Evolutionary conservation across 2,797 vertebrate species (phyloP).

Genomic region (Anguilla pacifica): DNA sequence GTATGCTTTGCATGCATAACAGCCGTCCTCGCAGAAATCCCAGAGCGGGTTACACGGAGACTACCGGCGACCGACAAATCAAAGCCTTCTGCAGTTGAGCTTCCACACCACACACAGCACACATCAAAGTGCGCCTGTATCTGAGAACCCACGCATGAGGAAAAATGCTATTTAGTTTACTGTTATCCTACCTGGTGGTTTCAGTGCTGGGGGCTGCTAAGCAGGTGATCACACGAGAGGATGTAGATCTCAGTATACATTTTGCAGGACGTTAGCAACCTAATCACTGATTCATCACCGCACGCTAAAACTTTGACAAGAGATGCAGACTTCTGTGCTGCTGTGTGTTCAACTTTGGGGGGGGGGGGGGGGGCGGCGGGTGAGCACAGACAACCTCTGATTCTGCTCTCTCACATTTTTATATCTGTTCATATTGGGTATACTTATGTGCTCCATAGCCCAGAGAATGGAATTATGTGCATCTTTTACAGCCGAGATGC

Average conservation of each 20-base stretch:
- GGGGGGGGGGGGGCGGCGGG: neutral
- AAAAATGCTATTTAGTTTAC: neutral
- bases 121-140: conserved; percentile 30
- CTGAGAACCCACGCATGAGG: neutral
- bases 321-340: neutral
- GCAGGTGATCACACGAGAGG: neutral
- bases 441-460: neutral
- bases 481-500: neutral
- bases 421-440: neutral
- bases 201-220: neutral
- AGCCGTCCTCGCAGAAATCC: neutral
- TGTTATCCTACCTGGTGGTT: neutral
- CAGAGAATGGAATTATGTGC: neutral
- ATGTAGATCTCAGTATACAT: neutral
- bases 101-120: conserved; percentile 26
- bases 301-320: neutral
- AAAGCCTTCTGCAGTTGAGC: conserved; percentile 33
- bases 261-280: conserved; percentile 7
- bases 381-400: neutral
- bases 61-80: conserved; percentile 33
- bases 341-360: neutral
- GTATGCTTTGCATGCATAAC: neutral
- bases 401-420: neutral
- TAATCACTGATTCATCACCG: conserved; percentile 14
- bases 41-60: neutral